Percentiles rank a stretch among this genome's conserved stretches.
Evolutionary conservation across 1,140 invertebrate species (phyloP).

Genomic region (Papilio helenus): DNA sequence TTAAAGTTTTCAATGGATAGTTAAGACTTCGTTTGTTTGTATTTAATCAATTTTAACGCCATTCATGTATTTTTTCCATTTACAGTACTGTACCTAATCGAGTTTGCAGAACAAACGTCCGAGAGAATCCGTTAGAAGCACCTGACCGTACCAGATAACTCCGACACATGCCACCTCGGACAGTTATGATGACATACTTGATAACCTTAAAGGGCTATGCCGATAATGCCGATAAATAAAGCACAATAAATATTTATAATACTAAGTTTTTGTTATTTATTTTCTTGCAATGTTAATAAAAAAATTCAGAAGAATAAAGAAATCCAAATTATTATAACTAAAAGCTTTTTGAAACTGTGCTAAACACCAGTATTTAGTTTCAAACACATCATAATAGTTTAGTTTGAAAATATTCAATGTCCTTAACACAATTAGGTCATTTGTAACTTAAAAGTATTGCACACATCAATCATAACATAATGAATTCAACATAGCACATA

Average conservation of each 20-base stretch:
- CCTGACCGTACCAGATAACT: slow-evolving; percentile 33
- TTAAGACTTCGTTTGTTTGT: not conserved
- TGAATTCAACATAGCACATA: not conserved
- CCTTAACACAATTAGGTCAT: not conserved
- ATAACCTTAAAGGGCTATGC: slow-evolving; percentile 15
- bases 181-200: slow-evolving; percentile 36
- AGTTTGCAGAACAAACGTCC: slow-evolving; percentile 36
- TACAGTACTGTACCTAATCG: slow-evolving; percentile 1
- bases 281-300: not conserved
- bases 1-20: too few species aligned
- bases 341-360: too few species aligned
- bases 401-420: not conserved
- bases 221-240: slow-evolving; percentile 5
- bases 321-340: too few species aligned
- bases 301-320: too few species aligned
- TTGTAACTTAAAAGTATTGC: not conserved
- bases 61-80: not conserved
- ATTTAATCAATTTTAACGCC: too few species aligned
- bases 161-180: slow-evolving; percentile 15
- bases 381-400: too few species aligned
- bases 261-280: not conserved
- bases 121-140: slow-evolving; percentile 41
- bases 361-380: too few species aligned
- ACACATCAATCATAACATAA: not conserved
- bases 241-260: not conserved